These are phyloP conservation scores for Triplophysa yarkandensis DNA, from an alignment of 2,797 vertebrate genomes.

Conservation along the genomic window DNA sequence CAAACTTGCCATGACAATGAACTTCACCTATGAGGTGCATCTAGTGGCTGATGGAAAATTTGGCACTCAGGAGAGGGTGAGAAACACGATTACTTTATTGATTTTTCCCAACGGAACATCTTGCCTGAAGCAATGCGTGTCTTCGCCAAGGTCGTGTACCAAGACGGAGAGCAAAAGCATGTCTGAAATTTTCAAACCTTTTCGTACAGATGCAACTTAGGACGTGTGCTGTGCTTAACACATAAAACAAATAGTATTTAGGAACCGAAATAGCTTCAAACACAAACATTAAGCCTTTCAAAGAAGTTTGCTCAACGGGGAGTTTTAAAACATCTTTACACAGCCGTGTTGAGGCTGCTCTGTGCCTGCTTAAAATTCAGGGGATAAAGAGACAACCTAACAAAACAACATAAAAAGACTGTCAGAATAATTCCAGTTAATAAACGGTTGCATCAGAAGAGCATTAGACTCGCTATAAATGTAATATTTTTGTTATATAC, in stretches of 20 bases:
- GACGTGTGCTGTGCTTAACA: constrained; percentile 1
- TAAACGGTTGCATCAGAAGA: no score
- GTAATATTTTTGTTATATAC: no score
- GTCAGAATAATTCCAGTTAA: no score
- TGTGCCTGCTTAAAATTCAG: neutral
- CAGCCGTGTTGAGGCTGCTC: neutral
- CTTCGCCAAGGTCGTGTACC: constrained; percentile 47
- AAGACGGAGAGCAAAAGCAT: constrained; percentile 17
- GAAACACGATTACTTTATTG: constrained; percentile 55
- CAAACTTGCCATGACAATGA: constrained; percentile 92
- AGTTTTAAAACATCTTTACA: neutral
- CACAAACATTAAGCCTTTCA: neutral
- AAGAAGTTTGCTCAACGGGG: neutral
- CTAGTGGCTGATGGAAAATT: constrained; percentile 97
- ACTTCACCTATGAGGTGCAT: constrained; percentile 96
- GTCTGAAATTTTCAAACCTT: constrained; percentile 31
- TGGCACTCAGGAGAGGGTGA: constrained; percentile 94
- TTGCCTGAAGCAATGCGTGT: constrained; percentile 4
- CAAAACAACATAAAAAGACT: neutral
- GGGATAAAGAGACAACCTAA: neutral
- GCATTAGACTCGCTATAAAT: no score
- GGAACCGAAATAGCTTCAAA: constrained; percentile 12
- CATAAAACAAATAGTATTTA: neutral
- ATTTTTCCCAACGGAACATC: constrained; percentile 24
- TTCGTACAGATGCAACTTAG: constrained; percentile 41